phyloP scores from a whole-genome alignment of 1,140 invertebrate genomes.

The Fragariocoptes setiger region DNA sequence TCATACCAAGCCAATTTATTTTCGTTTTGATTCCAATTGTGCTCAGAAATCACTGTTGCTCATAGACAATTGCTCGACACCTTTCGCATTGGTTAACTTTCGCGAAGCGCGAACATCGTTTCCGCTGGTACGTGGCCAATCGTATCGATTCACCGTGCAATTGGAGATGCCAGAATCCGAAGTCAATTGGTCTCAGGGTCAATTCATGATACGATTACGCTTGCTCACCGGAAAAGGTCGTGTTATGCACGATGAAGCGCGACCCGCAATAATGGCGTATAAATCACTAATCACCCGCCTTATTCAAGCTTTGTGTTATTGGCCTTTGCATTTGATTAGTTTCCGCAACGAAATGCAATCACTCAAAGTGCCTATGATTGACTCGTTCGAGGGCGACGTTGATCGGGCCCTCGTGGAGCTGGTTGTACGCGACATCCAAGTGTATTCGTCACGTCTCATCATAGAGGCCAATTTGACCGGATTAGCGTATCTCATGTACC shows the following conservation, averaged over 20 bases:
- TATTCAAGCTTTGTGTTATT: neutral
- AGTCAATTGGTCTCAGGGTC: conserved; percentile 1
- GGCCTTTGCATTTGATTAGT: neutral
- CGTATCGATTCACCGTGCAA: conserved; percentile 1
- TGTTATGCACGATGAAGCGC: neutral
- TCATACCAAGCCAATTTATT: neutral
- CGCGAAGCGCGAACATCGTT: neutral
- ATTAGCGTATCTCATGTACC: conserved; percentile 4
- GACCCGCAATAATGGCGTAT: conserved; percentile 2
- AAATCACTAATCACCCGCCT: neutral
- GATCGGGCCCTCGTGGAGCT: conserved; percentile 1
- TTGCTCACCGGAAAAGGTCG: neutral
- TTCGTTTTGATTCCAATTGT: neutral
- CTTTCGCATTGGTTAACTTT: neutral
- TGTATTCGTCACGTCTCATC: neutral
- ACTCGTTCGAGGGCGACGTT: neutral
- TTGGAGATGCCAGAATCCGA: conserved; percentile 5
- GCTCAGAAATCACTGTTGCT: too few relatives aligned
- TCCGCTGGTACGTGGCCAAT: conserved; percentile 1
- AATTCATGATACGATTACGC: conserved; percentile 4
- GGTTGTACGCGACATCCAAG: conserved; percentile 1
- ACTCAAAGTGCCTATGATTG: conserved; percentile 2
- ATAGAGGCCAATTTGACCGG: conserved; percentile 1
- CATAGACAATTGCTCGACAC: neutral
- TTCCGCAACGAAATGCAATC: neutral